Conservation (phyloP, 2,113 vertebrate species). For the Machaerirhynchus nigripectus region DNA sequence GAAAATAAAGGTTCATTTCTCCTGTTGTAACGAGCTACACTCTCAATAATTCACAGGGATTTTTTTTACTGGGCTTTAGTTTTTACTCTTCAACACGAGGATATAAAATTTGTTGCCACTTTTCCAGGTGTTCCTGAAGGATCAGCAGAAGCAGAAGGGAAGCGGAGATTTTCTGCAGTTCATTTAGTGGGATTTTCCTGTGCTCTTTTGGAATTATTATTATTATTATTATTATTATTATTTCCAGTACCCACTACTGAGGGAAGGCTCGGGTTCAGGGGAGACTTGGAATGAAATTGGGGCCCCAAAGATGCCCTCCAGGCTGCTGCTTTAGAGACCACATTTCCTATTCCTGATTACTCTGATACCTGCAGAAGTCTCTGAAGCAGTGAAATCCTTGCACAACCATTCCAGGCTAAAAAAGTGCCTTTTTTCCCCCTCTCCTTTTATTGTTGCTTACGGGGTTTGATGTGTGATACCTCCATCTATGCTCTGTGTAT, state of each 20-base stretch:
- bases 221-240: not conserved
- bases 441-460: not conserved
- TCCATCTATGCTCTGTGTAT: not conserved
- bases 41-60: conserved; percentile 56
- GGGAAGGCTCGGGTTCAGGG: not conserved
- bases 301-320: not conserved
- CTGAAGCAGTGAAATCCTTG: not conserved
- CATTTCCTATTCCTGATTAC: not conserved
- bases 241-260: not conserved
- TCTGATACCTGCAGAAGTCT: not conserved
- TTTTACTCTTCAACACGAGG: conserved; percentile 1
- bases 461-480: conserved; percentile 43
- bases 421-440: not conserved
- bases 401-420: not conserved
- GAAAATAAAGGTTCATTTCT: conserved; percentile 52
- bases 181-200: not conserved
- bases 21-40: conserved; percentile 49
- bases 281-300: not conserved
- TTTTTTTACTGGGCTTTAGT: conserved; percentile 12
- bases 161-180: not conserved
- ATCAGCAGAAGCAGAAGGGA: not conserved
- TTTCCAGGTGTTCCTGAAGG: not conserved
- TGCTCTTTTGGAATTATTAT: not conserved
- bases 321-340: not conserved
- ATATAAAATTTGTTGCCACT: not conserved